These are phyloP conservation scores for Homalodisca vitripennis DNA, from an alignment of 1,140 invertebrate genomes.

Conservation along the genomic window DNA sequence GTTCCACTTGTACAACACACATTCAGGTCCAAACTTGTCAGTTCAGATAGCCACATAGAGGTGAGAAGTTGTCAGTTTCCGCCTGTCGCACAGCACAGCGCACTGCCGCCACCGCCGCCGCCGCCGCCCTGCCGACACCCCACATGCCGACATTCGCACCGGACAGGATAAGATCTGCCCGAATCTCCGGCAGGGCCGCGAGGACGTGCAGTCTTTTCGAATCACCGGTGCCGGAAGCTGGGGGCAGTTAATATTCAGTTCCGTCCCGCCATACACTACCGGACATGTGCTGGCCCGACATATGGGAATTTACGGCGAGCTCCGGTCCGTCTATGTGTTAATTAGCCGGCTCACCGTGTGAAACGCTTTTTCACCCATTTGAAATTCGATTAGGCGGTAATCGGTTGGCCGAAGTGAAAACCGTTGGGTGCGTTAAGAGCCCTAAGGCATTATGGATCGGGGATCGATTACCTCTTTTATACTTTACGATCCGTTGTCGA, in stretches of 20 bases:
- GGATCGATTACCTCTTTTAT: too few species aligned
- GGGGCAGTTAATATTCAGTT: conserved; percentile 8
- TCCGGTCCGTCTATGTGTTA: conserved; percentile 1
- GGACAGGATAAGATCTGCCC: neutral
- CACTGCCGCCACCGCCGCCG: too few species aligned
- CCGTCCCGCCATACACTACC: conserved; percentile 1
- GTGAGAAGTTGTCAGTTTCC: too few species aligned
- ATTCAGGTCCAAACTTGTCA: too few species aligned
- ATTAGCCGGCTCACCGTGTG: neutral
- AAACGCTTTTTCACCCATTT: neutral
- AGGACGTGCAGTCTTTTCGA: conserved; percentile 6
- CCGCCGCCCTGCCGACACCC: too few species aligned
- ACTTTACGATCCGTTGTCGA: too few species aligned
- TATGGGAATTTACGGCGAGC: conserved; percentile 6
- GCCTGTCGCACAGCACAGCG: too few species aligned
- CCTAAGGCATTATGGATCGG: too few species aligned
- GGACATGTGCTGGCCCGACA: neutral
- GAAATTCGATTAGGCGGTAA: neutral
- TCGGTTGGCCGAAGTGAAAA: too few species aligned
- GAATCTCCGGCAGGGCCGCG: neutral
- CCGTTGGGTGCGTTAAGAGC: too few species aligned
- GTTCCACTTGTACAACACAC: too few species aligned
- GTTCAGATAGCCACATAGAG: too few species aligned
- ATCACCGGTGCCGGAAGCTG: conserved; percentile 8
- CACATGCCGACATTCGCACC: neutral